Conservation (phyloP, 2,888 invertebrate genomes). For the Eledona agricola region DNA sequence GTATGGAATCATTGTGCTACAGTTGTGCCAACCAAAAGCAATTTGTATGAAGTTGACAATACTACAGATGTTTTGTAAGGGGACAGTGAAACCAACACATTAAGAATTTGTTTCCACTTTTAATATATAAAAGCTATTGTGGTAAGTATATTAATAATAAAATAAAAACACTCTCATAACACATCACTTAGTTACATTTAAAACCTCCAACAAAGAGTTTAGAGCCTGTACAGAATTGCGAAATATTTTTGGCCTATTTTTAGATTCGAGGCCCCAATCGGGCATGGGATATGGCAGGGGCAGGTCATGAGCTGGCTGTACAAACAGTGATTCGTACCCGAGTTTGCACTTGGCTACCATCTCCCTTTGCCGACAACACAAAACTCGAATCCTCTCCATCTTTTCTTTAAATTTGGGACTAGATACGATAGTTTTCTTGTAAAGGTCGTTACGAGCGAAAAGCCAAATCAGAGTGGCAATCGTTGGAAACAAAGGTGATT, state of each 20-base stretch:
- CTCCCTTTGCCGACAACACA: conserved; percentile 53
- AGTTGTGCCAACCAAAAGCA: too few relatives aligned
- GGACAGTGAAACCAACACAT: too few relatives aligned
- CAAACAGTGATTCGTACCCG: conserved; percentile 48
- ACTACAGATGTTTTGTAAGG: too few relatives aligned
- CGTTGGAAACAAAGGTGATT: conserved; percentile 70
- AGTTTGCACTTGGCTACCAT: conserved; percentile 50
- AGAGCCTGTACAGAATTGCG: conserved; percentile 47
- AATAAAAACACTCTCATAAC: too few relatives aligned
- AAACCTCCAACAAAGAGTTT: too few relatives aligned
- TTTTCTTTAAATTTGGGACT: conserved; percentile 51
- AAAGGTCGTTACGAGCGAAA: conserved; percentile 66
- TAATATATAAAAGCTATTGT: too few relatives aligned
- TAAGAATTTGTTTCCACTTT: too few relatives aligned
- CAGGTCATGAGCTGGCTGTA: conserved; percentile 36
- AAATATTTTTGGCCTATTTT: conserved; percentile 53
- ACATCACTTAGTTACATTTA: too few relatives aligned
- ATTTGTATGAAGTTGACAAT: too few relatives aligned
- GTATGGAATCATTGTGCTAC: too few relatives aligned
- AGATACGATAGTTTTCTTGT: conserved; percentile 59
- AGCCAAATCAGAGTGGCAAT: conserved; percentile 75
- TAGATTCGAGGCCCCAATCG: conserved; percentile 54
- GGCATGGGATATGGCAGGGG: conserved; percentile 51
- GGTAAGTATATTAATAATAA: too few relatives aligned
- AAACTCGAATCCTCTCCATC: conserved; percentile 50